Percentiles rank a stretch among this genome's conserved stretches.
Conservation (phyloP, 2,113 vertebrate species). For the Orientallactaga bullata region DNA sequence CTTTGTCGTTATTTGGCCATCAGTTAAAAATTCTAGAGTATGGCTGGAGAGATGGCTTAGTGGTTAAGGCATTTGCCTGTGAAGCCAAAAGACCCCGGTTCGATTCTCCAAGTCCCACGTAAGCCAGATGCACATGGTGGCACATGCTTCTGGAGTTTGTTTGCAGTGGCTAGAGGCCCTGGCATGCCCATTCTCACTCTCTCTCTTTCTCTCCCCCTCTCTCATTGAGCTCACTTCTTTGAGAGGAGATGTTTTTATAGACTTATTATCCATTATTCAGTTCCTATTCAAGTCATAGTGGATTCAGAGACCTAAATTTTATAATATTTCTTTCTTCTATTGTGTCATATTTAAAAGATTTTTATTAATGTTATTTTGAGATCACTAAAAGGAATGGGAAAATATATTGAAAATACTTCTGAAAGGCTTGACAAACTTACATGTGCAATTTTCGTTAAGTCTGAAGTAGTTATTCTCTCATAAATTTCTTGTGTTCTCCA, state of each 20-base stretch:
- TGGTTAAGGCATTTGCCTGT: too few species aligned
- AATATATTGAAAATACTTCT: background rate
- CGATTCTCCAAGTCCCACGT: too few species aligned
- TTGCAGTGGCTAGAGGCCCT: too few species aligned
- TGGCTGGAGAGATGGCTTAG: too few species aligned
- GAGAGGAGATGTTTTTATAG: background rate
- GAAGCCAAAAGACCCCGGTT: too few species aligned
- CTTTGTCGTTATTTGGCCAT: background rate
- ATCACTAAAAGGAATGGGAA: too few species aligned
- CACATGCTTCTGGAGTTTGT: too few species aligned
- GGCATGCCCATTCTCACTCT: too few species aligned
- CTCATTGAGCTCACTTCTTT: background rate
- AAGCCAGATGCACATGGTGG: too few species aligned
- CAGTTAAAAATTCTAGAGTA: background rate
- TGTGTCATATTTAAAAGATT: background rate
- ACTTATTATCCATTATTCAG: too few species aligned
- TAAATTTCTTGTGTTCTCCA: background rate
- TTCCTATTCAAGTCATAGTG: background rate
- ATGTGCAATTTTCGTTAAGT: background rate
- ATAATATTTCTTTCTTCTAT: background rate
- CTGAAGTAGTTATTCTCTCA: background rate
- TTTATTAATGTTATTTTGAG: background rate
- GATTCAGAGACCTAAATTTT: background rate
- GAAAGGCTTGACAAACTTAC: background rate
- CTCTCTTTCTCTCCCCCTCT: too few species aligned